Conservation (phyloP, 2,888 invertebrate genomes). For the Bugulina stolonifera region DNA sequence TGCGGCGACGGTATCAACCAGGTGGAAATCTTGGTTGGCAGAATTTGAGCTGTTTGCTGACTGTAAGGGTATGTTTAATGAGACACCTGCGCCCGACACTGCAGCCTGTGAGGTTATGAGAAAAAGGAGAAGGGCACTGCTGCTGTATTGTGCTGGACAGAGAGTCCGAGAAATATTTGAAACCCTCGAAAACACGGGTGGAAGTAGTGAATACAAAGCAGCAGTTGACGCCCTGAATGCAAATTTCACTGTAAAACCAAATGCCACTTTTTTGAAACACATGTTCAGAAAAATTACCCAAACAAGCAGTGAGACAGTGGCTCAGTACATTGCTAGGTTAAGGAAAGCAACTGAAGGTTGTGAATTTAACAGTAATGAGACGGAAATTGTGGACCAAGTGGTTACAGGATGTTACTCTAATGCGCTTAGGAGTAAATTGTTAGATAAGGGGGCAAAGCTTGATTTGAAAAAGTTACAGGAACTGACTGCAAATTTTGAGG, state of each 20-base stretch:
- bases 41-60: background rate
- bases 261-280: background rate
- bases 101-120: background rate
- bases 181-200: background rate
- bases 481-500: background rate
- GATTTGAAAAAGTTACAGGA: background rate
- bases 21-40: too few species aligned
- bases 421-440: background rate
- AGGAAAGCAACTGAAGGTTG: background rate
- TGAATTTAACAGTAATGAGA: background rate
- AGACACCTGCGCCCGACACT: background rate
- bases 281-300: background rate
- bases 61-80: background rate
- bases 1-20: background rate
- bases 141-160: background rate
- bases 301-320: background rate
- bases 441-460: background rate
- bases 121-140: background rate
- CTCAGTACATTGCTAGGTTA: background rate
- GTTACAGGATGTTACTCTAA: background rate
- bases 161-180: background rate
- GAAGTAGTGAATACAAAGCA: background rate
- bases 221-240: background rate
- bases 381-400: background rate
- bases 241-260: background rate